Conservation (phyloP, 2,113 vertebrate genomes). For the Panthera tigris region DNA sequence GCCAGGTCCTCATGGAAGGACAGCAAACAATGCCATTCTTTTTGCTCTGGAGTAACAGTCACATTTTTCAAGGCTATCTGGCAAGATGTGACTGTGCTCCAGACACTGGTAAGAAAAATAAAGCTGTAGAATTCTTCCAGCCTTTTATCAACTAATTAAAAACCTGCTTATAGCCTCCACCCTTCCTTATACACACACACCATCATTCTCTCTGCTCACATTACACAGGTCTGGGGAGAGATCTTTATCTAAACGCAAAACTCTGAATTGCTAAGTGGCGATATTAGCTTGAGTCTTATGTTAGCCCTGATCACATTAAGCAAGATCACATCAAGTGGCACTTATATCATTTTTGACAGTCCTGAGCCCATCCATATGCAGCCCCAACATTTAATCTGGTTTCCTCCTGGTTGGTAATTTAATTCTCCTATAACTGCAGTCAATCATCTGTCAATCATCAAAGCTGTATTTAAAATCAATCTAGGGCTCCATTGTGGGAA, state of each 20-base stretch:
- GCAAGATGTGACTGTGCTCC: not conserved
- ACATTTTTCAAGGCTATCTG: not conserved
- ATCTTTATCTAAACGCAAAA: constrained; percentile 20
- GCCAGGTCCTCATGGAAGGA: not conserved
- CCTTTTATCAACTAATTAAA: not conserved
- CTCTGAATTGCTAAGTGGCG: constrained; percentile 21
- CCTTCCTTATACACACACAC: not conserved
- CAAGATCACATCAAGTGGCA: not conserved
- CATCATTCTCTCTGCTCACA: not conserved
- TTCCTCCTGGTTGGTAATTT: constrained; percentile 41
- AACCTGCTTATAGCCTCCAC: not conserved
- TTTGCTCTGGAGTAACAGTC: not conserved
- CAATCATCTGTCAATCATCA: constrained; percentile 3
- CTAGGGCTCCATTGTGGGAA: not conserved
- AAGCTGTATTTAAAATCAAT: constrained; percentile 29
- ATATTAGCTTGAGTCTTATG: not conserved
- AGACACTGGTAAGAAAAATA: not conserved
- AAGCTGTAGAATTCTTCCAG: not conserved
- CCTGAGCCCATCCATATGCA: not conserved
- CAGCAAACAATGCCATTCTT: not conserved
- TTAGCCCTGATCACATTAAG: not conserved
- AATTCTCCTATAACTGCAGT: not conserved
- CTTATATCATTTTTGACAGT: not conserved
- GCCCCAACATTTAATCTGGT: not conserved
- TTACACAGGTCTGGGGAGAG: not conserved